Percentiles rank a stretch among this genome's conserved stretches.
These are phyloP conservation scores for Diphyllodes magnificus DNA, from an alignment of 2,113 vertebrate species.

Conservation along the genomic window DNA sequence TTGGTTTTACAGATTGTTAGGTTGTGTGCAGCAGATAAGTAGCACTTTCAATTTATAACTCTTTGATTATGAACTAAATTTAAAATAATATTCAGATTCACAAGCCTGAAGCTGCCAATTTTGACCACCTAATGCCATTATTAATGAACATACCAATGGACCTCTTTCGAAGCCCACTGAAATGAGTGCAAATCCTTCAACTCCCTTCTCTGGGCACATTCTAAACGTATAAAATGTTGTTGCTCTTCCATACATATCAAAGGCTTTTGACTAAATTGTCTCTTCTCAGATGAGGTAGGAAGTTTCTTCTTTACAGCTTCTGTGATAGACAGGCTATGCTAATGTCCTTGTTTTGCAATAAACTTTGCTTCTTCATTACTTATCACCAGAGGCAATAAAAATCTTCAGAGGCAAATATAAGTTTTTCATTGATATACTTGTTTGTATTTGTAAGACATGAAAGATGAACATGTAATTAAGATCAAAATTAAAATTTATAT, in stretches of 20 bases:
- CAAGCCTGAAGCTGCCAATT: background rate
- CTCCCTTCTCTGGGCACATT: constrained; percentile 13
- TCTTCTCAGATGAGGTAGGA: constrained; percentile 49
- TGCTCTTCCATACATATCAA: constrained; percentile 54
- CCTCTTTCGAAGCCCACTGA: background rate
- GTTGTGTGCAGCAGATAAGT: background rate
- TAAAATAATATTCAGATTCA: background rate
- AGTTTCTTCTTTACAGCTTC: constrained; percentile 60
- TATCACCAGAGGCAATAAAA: constrained; percentile 68
- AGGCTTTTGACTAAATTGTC: constrained; percentile 60
- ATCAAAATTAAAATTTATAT: constrained; percentile 70
- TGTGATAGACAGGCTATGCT: constrained; percentile 53
- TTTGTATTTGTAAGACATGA: constrained; percentile 70
- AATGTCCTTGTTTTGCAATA: constrained; percentile 61
- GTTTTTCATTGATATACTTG: constrained; percentile 69
- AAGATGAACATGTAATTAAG: constrained; percentile 67
- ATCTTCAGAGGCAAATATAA: constrained; percentile 68
- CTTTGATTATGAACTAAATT: constrained; percentile 8
- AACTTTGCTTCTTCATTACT: constrained; percentile 67
- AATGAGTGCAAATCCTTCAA: background rate
- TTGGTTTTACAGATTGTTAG: background rate
- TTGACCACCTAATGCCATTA: constrained; percentile 3
- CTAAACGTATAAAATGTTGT: constrained; percentile 23
- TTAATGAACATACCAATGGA: constrained; percentile 2
- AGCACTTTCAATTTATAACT: background rate